Base-by-base conservation (phyloP, 1,140 invertebrate species). In the Drosophila sechellia region DNA sequence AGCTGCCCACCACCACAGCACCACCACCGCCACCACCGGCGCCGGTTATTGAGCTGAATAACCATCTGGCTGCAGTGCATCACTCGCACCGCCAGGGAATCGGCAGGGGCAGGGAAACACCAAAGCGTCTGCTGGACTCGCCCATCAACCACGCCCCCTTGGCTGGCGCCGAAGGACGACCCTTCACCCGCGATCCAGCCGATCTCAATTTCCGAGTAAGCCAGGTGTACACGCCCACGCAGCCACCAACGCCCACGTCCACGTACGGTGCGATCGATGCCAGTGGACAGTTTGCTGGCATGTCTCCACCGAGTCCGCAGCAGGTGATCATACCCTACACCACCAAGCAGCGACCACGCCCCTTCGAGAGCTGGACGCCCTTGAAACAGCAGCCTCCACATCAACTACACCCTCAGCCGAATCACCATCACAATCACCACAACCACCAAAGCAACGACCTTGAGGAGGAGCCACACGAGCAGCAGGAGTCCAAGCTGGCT, bases 311-410 rank as follows among this genome's bases (percentile, higher is more conserved):
- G 50, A 79, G 90, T 42, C 66, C 72, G 1, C 89, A 91, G 43
- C 96, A 96, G 92, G 95, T 96, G 59, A 95, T 97, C 35, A 95
- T 97, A 64, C 96, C 96, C 0, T 96, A 96, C 74, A 95, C 95
- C 1, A 94, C 93, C 11, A 94, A 95, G 60, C 93, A 94, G 65
- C 93, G 94, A 22, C 94, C 94, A 22, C 92, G 94, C 54, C 94
- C 94, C 20, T 94, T 94, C 60, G 90, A 92, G 79, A 78, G 50
- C n/a, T 48, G 61, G 56, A 86, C 61, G 2, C 71, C 76, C 85
- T 80, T 37, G 81, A 93, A 76, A 20, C 54, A 50, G 20, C 66
- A 52, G 20, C 8, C 6, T 31, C 31, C 6, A 8, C 66, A 53
- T 22, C 4, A 12, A 5, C 72, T 13, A 3, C 8, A n/a, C 1